Base-by-base conservation (phyloP, 2,888 invertebrate genomes). In the Reticulitermes lucifugus region DNA sequence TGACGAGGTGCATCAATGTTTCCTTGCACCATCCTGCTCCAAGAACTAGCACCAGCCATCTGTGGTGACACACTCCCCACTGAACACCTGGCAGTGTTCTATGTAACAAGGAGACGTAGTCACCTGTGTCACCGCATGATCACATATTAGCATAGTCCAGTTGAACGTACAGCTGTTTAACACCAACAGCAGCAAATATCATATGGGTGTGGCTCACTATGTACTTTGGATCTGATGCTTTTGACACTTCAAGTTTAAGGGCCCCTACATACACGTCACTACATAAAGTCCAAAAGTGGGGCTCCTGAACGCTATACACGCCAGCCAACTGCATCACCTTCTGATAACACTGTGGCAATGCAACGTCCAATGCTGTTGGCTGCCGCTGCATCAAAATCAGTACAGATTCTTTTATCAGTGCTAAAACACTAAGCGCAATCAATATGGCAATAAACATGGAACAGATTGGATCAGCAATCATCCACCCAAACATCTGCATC, bases 281-380 rank as follows among this genome's bases (percentile, higher is more conserved):
- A 91, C 98, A 98, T 87, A 99, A 92, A 22, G 99, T 99, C 99
- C 99, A 99, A 91, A 99, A 99, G 90, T 99, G 99, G 5, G 98
- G 98, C 89, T 99, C 98, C 89, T 98, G 98, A 21, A 99, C 97
- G 86, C 98, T 97, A 90, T 98, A 97, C 29, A 99, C 98, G 7
- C 98, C 99, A 18, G 98, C 97, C 85, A 99, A 91, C 87, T 98
- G 92, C 79, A 96, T 96, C 88, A 97, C 96, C 89, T 96, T 96
- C 89, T 97, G 96, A 91, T 96, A 98, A 89, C 98, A 96, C 89
- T 96, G 96, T 0, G 98, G 96, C 87, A 99, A 91, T 55, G 95
- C 93, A 86, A 95, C 93, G 90, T 99, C 99, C 86, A 99, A 91
- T 3, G 94, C 93, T 35, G 93, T 91, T 0, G 99, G 99, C 90